These are phyloP conservation scores for Coptodon bakossiorum DNA, from an alignment of 2,113 vertebrate genomes.

Conservation along the genomic window DNA sequence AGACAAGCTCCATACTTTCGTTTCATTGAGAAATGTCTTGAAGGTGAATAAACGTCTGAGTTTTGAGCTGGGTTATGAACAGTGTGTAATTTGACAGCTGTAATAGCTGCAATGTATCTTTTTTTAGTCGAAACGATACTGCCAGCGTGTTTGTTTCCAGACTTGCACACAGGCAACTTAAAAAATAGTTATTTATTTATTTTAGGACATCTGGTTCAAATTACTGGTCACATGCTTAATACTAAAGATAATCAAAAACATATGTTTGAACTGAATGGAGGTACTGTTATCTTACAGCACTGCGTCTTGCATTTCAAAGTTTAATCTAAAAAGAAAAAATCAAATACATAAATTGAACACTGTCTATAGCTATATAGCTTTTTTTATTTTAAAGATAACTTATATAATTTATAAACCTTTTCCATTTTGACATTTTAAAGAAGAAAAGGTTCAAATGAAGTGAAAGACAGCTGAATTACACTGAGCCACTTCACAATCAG, in stretches of 20 bases:
- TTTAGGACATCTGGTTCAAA: background rate
- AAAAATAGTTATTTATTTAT: slow-evolving; percentile 1
- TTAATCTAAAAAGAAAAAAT: background rate
- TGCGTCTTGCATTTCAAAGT: background rate
- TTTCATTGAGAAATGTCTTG: background rate
- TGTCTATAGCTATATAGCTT: background rate
- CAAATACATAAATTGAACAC: background rate
- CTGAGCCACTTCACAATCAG: background rate
- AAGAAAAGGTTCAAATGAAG: background rate
- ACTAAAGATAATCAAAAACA: background rate
- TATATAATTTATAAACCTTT: background rate
- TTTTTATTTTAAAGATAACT: background rate
- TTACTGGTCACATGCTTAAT: background rate
- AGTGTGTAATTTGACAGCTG: background rate
- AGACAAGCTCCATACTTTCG: background rate
- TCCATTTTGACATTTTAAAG: background rate
- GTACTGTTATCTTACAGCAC: background rate
- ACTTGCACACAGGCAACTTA: background rate
- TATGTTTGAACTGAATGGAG: background rate
- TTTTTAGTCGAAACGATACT: background rate
- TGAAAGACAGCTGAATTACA: background rate
- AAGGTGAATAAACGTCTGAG: background rate
- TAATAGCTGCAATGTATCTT: background rate
- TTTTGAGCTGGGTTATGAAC: background rate
- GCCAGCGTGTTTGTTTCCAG: background rate